Conservation (phyloP, 2,113 vertebrate species). For the Leptobrachium leishanense region DNA sequence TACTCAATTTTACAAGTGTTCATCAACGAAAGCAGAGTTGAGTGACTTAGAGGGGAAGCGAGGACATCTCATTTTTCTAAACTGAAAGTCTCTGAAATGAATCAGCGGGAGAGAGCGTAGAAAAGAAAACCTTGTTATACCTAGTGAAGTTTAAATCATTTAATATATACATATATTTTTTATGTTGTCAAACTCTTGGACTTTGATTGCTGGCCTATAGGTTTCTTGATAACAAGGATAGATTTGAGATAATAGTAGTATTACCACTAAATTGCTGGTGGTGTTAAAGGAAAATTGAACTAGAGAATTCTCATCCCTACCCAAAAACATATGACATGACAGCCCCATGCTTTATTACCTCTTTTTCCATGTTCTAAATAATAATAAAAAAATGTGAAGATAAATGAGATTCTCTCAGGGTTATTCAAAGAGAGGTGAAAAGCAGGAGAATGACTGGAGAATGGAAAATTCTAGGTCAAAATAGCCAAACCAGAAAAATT, state of each 20-base stretch:
- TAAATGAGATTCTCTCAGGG: too few species aligned
- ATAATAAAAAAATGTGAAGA: too few species aligned
- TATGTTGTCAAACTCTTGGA: not conserved
- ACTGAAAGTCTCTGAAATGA: not conserved
- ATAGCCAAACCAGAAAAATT: too few species aligned
- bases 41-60: constrained; percentile 11
- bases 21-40: constrained; percentile 17
- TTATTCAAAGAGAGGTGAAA: too few species aligned
- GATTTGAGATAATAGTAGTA: not conserved
- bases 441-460: too few species aligned
- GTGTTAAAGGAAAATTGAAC: not conserved
- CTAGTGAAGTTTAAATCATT: not conserved
- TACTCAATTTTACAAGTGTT: constrained; percentile 8
- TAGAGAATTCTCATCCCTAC: too few species aligned
- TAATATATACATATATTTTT: not conserved
- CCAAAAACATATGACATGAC: too few species aligned
- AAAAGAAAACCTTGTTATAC: not conserved
- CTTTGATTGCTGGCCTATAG: not conserved
- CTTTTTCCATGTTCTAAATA: too few species aligned
- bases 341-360: too few species aligned
- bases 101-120: not conserved
- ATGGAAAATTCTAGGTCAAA: too few species aligned
- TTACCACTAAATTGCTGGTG: not conserved
- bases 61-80: constrained; percentile 18
- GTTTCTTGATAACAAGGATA: not conserved